Conservation (phyloP, 2,888 invertebrate genomes). For the Cinara cedri region DNA sequence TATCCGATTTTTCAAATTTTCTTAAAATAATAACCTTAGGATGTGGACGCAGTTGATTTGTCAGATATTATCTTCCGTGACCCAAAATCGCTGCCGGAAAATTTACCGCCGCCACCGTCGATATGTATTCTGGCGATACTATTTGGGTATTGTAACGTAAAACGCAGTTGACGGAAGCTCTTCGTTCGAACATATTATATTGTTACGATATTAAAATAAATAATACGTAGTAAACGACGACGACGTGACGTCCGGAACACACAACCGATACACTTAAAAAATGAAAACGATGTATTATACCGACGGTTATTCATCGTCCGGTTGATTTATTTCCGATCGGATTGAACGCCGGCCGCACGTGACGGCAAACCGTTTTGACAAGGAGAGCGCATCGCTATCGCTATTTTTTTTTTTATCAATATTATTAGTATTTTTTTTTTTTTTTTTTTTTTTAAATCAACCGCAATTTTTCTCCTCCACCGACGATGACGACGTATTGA, state of each 20-base stretch:
- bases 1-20: too few relatives aligned
- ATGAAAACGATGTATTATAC: conserved; percentile 14
- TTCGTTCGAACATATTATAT: not conserved
- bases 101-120: too few relatives aligned
- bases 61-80: too few relatives aligned
- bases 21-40: too few relatives aligned
- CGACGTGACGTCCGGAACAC: not conserved
- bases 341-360: not conserved
- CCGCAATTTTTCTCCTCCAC: conserved; percentile 26
- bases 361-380: conserved; percentile 17
- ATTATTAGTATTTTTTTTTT: not conserved
- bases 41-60: too few relatives aligned
- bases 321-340: conserved; percentile 36
- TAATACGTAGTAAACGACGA: not conserved
- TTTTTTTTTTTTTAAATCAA: conserved; percentile 7
- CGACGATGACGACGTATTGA: too few relatives aligned
- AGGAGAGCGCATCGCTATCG: conserved; percentile 3
- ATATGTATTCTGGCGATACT: not conserved
- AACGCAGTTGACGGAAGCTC: conserved; percentile 26
- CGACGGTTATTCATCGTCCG: conserved; percentile 35
- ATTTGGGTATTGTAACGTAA: too few relatives aligned
- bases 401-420: conserved; percentile 8
- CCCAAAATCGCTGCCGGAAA: not conserved
- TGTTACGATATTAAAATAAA: too few relatives aligned
- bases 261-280: conserved; percentile 40